Percentiles rank a stretch among this genome's conserved stretches.
phyloP scores from a whole-genome alignment of 2,113 vertebrate species.

The Nothobranchius furzeri region DNA sequence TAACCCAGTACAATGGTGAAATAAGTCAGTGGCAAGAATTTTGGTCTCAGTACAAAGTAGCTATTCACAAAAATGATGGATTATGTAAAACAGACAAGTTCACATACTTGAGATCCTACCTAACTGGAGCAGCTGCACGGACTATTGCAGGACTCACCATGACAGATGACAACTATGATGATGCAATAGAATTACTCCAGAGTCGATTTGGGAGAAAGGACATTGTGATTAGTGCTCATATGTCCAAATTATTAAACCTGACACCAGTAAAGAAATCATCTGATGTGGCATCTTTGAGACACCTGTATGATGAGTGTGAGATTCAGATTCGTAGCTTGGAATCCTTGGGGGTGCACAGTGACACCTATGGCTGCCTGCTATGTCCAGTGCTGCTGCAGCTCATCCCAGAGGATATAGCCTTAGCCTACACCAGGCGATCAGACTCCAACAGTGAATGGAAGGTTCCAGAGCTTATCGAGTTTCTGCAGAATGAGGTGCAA shows the following conservation, averaged over 20 bases:
- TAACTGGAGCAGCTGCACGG: too few relatives aligned
- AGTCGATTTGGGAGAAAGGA: too few relatives aligned
- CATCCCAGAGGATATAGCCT: background rate
- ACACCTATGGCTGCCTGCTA: background rate
- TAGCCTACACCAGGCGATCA: background rate
- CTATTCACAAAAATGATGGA: background rate
- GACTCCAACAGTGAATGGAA: background rate
- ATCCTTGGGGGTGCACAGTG: background rate
- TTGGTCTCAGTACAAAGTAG: background rate
- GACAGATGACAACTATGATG: too few relatives aligned
- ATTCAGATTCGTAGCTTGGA: too few relatives aligned
- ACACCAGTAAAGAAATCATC: background rate
- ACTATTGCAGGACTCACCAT: too few relatives aligned
- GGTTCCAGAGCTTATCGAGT: background rate
- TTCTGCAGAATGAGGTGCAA: background rate
- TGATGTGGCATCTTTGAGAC: background rate
- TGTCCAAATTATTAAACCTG: too few relatives aligned
- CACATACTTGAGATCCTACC: too few relatives aligned
- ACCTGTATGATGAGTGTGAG: background rate
- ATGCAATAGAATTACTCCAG: too few relatives aligned
- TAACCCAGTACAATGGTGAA: background rate
- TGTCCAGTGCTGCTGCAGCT: background rate
- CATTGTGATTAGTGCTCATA: too few relatives aligned
- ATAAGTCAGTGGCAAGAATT: background rate
- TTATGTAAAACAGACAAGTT: background rate